A percentile compares a stretch with the other conserved stretches of the same genome.
Conservation (phyloP, 2,113 vertebrate species). For the Caracal caracal region DNA sequence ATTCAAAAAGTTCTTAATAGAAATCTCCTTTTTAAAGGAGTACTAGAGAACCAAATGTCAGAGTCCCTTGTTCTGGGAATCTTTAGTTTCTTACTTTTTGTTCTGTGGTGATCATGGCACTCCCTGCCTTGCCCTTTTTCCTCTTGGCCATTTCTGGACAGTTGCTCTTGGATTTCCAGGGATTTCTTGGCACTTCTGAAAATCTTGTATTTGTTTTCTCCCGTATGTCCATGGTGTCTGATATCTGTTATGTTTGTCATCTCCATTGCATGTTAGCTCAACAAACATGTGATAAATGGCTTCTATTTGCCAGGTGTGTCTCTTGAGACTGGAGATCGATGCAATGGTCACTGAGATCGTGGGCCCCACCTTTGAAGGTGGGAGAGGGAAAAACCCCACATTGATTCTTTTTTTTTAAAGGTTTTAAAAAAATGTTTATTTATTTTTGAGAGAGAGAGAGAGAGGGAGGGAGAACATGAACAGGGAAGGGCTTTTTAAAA, state of each 20-base stretch:
- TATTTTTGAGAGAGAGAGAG: no score
- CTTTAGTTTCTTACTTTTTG: not conserved
- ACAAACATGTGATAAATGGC: not conserved
- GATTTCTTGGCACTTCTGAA: not conserved
- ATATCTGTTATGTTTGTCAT: not conserved
- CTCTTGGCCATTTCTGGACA: not conserved
- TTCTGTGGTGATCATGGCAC: not conserved
- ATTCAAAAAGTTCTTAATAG: not conserved
- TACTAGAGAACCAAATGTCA: not conserved
- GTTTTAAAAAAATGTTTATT: no score
- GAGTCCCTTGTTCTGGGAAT: not conserved
- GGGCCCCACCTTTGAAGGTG: not conserved
- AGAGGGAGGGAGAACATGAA: no score
- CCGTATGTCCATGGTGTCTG: not conserved
- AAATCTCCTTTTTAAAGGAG: not conserved
- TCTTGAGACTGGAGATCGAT: not conserved
- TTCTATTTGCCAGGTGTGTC: not conserved
- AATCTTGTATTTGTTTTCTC: not conserved
- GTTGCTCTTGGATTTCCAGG: not conserved
- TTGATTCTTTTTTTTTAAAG: not conserved
- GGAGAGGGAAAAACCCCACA: not conserved
- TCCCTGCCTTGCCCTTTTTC: not conserved
- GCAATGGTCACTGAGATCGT: not conserved
- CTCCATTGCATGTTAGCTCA: not conserved
- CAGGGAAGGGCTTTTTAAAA: no score